A percentile compares a stretch with the other conserved stretches of the same genome.
These are phyloP conservation scores for Hyppa rectilinea DNA, from an alignment of 2,888 invertebrate species.

Conservation along the genomic window DNA sequence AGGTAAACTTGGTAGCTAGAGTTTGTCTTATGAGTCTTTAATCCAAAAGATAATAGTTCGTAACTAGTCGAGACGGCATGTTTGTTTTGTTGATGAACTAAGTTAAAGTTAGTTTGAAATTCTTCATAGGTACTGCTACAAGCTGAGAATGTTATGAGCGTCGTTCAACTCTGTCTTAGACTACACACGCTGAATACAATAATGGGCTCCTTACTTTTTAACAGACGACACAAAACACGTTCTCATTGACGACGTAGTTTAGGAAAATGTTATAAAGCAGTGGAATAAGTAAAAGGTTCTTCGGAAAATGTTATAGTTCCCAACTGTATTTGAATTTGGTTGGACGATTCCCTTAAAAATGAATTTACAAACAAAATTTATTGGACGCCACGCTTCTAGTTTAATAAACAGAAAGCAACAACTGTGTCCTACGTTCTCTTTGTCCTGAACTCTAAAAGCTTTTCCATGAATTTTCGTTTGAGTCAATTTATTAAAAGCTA, in stretches of 20 bases:
- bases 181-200: slow-evolving; percentile 59
- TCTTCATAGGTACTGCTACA: slow-evolving; percentile 76
- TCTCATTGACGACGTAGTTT: slow-evolving; percentile 3
- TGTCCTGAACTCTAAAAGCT: slow-evolving; percentile 46
- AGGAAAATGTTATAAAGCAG: slow-evolving; percentile 8
- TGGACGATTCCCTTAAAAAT: slow-evolving; percentile 18
- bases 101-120: slow-evolving; percentile 80
- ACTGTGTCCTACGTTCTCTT: slow-evolving; percentile 38
- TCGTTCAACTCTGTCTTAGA: slow-evolving; percentile 51
- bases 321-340: slow-evolving; percentile 27
- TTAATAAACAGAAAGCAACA: slow-evolving; percentile 49
- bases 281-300: slow-evolving; percentile 24
- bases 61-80: slow-evolving; percentile 81
- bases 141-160: slow-evolving; percentile 73
- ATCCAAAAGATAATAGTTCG: slow-evolving; percentile 85
- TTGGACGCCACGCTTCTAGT: slow-evolving; percentile 23
- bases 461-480: slow-evolving; percentile 44
- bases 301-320: slow-evolving; percentile 12
- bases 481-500: slow-evolving; percentile 47
- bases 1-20: slow-evolving; percentile 73
- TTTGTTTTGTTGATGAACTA: slow-evolving; percentile 85
- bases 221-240: slow-evolving; percentile 33
- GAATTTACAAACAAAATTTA: slow-evolving; percentile 52
- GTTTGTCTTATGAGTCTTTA: slow-evolving; percentile 80
- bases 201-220: slow-evolving; percentile 29